Evolutionary conservation across 2,888 invertebrate genomes (phyloP).

Genomic region (Metalampra italica): DNA sequence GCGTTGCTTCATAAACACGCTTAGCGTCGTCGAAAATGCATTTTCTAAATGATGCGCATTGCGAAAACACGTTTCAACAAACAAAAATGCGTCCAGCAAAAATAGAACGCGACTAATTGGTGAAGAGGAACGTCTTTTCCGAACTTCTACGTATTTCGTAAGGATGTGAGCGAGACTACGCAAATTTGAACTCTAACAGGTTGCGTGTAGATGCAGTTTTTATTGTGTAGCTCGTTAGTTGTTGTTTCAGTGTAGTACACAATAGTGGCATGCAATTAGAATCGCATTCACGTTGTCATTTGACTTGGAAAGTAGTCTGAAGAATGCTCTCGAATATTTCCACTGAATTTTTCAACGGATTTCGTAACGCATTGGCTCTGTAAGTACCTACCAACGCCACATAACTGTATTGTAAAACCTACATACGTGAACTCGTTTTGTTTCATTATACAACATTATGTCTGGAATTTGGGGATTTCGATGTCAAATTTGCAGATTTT

Average conservation of each 20-base stretch:
- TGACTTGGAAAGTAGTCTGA: constrained; percentile 61
- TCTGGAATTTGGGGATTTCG: too few species aligned
- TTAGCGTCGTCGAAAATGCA: constrained; percentile 8
- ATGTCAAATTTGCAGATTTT: too few species aligned
- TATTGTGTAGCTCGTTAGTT: background rate
- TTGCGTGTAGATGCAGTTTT: constrained; percentile 4
- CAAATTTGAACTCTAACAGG: constrained; percentile 21
- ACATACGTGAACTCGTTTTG: background rate
- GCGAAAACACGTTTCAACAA: constrained; percentile 46
- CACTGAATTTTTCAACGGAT: constrained; percentile 43
- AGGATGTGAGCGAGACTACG: constrained; percentile 11
- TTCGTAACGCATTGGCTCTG: constrained; percentile 32
- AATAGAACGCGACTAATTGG: constrained; percentile 67
- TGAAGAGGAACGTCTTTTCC: constrained; percentile 44
- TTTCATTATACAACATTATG: too few species aligned
- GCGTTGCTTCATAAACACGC: constrained; percentile 3
- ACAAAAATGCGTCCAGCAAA: constrained; percentile 43
- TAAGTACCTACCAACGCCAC: background rate
- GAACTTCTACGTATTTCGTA: constrained; percentile 31
- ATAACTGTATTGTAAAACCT: background rate
- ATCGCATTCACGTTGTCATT: constrained; percentile 56
- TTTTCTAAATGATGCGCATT: constrained; percentile 22
- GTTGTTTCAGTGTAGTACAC: constrained; percentile 29
- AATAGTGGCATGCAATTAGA: constrained; percentile 52
- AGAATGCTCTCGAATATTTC: constrained; percentile 45